A percentile compares a stretch with the other conserved stretches of the same genome.
These are phyloP conservation scores for Zosterops borbonicus DNA, from an alignment of 2,113 vertebrate species.

Conservation along the genomic window DNA sequence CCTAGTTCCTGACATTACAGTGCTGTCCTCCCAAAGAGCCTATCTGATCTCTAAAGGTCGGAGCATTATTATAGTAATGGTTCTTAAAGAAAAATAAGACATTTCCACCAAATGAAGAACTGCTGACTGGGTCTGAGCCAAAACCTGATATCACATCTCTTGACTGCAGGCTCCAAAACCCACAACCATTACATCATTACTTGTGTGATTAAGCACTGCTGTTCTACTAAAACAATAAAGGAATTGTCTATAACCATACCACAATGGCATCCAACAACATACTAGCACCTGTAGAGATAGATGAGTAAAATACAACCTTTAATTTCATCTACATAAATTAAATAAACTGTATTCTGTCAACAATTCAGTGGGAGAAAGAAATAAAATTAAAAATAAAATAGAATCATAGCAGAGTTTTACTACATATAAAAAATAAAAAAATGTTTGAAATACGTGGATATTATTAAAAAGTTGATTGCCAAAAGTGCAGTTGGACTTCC, in stretches of 20 bases:
- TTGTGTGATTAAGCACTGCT: not conserved
- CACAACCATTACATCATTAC: slow-evolving; percentile 18
- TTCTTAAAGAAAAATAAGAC: not conserved
- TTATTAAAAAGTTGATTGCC: not conserved
- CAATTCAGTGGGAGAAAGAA: not conserved
- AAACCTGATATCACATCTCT: not conserved
- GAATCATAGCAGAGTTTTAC: not conserved
- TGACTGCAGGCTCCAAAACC: not conserved
- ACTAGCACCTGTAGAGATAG: not conserved
- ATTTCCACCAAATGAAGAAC: not conserved
- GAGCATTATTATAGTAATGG: not conserved
- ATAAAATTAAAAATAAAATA: not conserved
- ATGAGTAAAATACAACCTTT: not conserved
- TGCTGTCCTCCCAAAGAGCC: not conserved
- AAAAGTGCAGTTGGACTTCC: not conserved
- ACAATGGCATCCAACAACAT: not conserved
- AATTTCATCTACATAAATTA: not conserved
- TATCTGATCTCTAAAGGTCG: not conserved
- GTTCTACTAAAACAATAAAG: not conserved
- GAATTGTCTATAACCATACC: not conserved
- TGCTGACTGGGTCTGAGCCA: not conserved
- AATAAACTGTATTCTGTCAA: not conserved
- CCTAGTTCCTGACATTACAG: not conserved
- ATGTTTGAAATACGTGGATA: not conserved
- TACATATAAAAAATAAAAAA: not conserved